phyloP scores from a whole-genome alignment of 2,888 invertebrate genomes.

The Pandemis corylana region DNA sequence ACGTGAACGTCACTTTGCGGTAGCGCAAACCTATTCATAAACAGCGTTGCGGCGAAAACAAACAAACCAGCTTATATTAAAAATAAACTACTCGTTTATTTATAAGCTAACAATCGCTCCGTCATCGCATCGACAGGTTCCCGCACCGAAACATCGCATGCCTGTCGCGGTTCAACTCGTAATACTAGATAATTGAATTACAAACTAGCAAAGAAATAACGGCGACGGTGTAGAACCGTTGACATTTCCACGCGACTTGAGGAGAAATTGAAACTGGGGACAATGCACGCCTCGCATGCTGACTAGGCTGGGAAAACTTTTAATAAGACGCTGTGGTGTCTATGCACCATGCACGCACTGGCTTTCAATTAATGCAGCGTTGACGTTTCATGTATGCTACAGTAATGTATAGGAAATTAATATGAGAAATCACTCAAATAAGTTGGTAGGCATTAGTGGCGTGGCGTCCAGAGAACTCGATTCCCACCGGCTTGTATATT shows the following conservation, averaged over 20 bases:
- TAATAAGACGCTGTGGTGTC: neutral
- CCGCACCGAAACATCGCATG: slow-evolving; percentile 19
- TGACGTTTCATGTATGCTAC: neutral
- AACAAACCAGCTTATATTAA: neutral
- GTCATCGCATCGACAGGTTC: neutral
- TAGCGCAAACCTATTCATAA: neutral
- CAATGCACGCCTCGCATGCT: slow-evolving; percentile 52
- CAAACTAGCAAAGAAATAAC: slow-evolving; percentile 19
- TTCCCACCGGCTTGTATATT: too few relatives aligned
- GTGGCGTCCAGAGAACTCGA: too few relatives aligned
- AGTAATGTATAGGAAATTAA: neutral
- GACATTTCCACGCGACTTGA: slow-evolving; percentile 63
- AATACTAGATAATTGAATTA: slow-evolving; percentile 34
- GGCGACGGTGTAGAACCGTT: slow-evolving; percentile 46
- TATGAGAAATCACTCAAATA: neutral
- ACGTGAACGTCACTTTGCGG: neutral
- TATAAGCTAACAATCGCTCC: neutral
- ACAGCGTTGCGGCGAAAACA: neutral
- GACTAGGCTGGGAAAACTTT: slow-evolving; percentile 5
- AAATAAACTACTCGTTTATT: neutral
- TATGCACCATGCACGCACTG: neutral
- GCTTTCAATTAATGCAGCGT: neutral
- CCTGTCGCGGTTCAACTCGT: slow-evolving; percentile 16
- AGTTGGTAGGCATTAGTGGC: too few relatives aligned
- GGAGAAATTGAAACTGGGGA: slow-evolving; percentile 69